These are phyloP conservation scores for Varecia variegata DNA, from an alignment of 2,797 vertebrate species.

Conservation along the genomic window DNA sequence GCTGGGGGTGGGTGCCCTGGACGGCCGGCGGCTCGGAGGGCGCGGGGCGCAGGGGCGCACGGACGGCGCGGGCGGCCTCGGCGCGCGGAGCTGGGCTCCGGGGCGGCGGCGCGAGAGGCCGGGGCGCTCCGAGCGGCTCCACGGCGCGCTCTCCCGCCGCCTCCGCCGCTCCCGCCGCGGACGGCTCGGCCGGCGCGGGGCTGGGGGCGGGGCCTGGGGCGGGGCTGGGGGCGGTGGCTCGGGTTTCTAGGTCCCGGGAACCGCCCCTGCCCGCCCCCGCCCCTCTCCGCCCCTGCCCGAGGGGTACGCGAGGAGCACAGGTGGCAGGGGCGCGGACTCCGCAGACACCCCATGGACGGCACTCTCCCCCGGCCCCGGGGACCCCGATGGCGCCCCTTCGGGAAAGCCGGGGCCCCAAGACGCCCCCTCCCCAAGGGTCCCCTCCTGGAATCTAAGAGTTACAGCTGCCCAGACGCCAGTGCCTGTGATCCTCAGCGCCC, in stretches of 20 bases:
- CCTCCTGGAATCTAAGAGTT: not conserved
- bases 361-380: not conserved
- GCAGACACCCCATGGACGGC: not conserved
- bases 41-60: conserved; percentile 44
- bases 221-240: conserved; percentile 32
- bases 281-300: not conserved
- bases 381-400: not conserved
- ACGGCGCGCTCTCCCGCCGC: conserved; percentile 63
- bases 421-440: not conserved
- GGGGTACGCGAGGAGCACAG: conserved; percentile 16
- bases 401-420: not conserved
- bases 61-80: conserved; percentile 47
- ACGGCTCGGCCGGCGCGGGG: conserved; percentile 60
- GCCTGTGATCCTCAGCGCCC: not conserved
- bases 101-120: conserved; percentile 29
- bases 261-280: not conserved
- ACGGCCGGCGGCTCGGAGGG: conserved; percentile 5
- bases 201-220: conserved; percentile 52
- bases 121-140: conserved; percentile 54
- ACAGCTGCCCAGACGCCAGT: not conserved
- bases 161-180: conserved; percentile 56
- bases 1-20: conserved; percentile 31
- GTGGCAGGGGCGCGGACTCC: conserved; percentile 8
- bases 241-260: not conserved
- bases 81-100: not conserved